phyloP scores from a whole-genome alignment of 2,797 vertebrate species.

The Scolopax rusticola region DNA sequence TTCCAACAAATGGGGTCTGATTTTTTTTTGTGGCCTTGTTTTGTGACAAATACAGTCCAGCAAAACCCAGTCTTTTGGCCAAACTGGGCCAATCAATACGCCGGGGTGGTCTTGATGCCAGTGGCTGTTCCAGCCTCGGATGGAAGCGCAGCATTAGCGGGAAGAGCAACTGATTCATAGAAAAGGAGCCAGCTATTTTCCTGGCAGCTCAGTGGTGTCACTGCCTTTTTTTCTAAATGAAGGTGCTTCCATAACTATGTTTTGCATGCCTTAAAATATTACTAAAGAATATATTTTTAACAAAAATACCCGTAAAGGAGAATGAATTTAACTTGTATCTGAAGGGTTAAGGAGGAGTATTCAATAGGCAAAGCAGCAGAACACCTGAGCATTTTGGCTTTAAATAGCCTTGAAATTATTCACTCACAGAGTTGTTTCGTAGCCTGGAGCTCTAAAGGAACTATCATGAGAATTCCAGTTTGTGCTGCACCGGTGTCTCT shows the following conservation, averaged over 20 bases:
- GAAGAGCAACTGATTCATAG: not conserved
- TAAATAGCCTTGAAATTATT: not conserved
- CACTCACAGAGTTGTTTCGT: not conserved
- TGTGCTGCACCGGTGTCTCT: not conserved
- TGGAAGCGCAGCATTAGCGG: rapidly evolving
- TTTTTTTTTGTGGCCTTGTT: not conserved
- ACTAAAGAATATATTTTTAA: not conserved
- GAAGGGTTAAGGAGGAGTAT: not conserved
- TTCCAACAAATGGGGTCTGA: not conserved
- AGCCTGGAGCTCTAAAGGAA: not conserved
- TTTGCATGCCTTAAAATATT: not conserved
- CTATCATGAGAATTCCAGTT: not conserved
- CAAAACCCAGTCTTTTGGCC: not conserved
- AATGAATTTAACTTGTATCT: not conserved
- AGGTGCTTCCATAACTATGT: not conserved
- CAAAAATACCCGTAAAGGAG: not conserved
- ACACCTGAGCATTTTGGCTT: not conserved
- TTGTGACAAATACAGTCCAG: not conserved
- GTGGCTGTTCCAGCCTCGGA: not conserved
- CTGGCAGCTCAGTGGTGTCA: not conserved
- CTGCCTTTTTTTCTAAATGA: not conserved
- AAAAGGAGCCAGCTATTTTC: not conserved
- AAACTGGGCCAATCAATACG: not conserved
- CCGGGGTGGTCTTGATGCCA: not conserved
- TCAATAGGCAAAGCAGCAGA: not conserved